Conservation (phyloP, 2,113 vertebrate species). For the Ondatra zibethicus region DNA sequence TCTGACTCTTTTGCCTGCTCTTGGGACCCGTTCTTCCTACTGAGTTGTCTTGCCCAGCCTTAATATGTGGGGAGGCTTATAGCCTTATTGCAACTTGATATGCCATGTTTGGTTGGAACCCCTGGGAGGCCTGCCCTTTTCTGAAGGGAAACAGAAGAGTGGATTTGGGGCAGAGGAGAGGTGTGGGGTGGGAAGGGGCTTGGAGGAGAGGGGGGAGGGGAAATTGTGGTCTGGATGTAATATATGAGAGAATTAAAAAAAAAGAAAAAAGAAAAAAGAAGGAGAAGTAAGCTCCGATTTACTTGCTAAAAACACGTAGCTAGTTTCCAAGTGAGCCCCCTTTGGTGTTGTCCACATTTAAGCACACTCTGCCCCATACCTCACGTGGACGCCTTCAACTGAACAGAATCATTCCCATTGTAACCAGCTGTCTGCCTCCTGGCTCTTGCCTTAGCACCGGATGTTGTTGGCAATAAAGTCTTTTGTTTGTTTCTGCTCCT, state of each 20-base stretch:
- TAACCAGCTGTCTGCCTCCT: neutral
- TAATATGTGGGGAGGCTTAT: neutral
- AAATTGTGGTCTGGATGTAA: neutral
- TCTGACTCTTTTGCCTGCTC: neutral
- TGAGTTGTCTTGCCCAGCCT: neutral
- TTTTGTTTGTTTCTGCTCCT: neutral
- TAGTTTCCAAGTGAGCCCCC: neutral
- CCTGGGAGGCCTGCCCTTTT: neutral
- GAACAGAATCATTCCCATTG: neutral
- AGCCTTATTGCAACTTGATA: neutral
- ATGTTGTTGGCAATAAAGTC: neutral
- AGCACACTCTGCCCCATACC: too few species aligned
- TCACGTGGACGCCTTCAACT: neutral
- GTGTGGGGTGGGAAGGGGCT: neutral
- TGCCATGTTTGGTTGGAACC: neutral
- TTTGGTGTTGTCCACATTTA: neutral
- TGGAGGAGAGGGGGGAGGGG: rapidly evolving
- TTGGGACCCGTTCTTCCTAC: neutral
- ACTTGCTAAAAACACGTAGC: neutral
- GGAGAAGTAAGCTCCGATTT: neutral
- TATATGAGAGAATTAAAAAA: neutral
- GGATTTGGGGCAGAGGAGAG: neutral
- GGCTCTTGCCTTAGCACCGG: neutral
- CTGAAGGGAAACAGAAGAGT: neutral
- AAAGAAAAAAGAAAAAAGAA: too few species aligned